Conservation (phyloP, 2,888 invertebrate genomes). For the Amorpha juglandis region DNA sequence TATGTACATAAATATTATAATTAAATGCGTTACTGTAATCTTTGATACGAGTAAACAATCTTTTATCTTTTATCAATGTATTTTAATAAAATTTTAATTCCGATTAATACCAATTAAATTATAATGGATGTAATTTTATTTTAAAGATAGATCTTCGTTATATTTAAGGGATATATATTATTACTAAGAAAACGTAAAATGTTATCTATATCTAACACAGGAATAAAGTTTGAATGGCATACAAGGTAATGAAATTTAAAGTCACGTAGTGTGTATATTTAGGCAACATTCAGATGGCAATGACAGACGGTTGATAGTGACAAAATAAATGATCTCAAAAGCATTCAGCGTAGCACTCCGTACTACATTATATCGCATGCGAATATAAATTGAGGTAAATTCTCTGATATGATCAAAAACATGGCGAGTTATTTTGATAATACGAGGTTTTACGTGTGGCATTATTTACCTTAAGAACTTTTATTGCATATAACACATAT, state of each 20-base stretch:
- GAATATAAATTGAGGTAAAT: constrained; percentile 20
- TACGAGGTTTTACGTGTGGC: neutral
- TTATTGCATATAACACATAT: no score
- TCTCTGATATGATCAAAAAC: constrained; percentile 6
- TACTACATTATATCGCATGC: constrained; percentile 8
- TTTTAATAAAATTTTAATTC: neutral
- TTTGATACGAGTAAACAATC: neutral
- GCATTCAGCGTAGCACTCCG: constrained; percentile 5
- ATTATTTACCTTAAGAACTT: no score
- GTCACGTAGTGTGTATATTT: constrained; percentile 28
- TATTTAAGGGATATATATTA: neutral
- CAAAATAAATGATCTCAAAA: constrained; percentile 21
- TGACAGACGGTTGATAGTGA: constrained; percentile 27
- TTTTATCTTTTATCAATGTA: neutral
- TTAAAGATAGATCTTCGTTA: neutral
- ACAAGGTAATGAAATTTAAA: constrained; percentile 26
- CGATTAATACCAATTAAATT: neutral
- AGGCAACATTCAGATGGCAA: constrained; percentile 28
- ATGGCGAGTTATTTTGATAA: neutral
- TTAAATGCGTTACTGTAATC: neutral
- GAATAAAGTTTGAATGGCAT: constrained; percentile 25
- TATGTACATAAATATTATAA: neutral
- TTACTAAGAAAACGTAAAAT: neutral
- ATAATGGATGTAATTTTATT: neutral
- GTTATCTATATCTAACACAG: constrained; percentile 3